These are phyloP conservation scores for Takifugu rubripes DNA, from an alignment of 2,797 vertebrate genomes.

Conservation along the genomic window DNA sequence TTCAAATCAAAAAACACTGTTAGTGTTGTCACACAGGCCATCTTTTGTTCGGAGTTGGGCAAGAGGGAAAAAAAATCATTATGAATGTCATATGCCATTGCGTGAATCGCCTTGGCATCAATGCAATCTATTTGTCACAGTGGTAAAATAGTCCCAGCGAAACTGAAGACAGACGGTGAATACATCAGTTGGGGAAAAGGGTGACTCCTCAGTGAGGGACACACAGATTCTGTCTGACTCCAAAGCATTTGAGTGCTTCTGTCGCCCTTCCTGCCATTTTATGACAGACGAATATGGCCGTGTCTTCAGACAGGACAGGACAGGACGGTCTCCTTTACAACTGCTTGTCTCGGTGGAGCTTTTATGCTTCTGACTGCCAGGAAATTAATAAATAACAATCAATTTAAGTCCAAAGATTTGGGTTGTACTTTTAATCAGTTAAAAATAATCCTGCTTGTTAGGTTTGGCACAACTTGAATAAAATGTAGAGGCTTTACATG, in stretches of 20 bases:
- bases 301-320: conserved; percentile 3
- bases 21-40: conserved; percentile 2
- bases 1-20: not conserved
- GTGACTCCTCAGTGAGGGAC: conserved; percentile 7
- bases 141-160: conserved; percentile 21
- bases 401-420: not conserved
- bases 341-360: conserved; percentile 1
- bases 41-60: conserved; percentile 4
- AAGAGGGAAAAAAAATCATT: not conserved
- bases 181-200: conserved; percentile 10
- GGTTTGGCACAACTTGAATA: no score
- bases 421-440: no score
- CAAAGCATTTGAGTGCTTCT: conserved; percentile 25
- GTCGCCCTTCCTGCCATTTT: conserved; percentile 24
- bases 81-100: conserved; percentile 12
- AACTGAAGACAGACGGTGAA: conserved; percentile 35
- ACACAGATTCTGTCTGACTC: conserved; percentile 14
- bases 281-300: conserved; percentile 2
- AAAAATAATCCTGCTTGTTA: no score
- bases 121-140: conserved; percentile 15
- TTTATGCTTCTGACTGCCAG: not conserved
- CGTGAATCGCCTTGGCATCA: conserved; percentile 13
- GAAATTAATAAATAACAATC: not conserved
- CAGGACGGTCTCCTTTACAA: conserved; percentile 12
- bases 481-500: no score